These are phyloP conservation scores for Anguilla pacifica DNA, from an alignment of 2,797 vertebrate genomes.

Conservation along the genomic window DNA sequence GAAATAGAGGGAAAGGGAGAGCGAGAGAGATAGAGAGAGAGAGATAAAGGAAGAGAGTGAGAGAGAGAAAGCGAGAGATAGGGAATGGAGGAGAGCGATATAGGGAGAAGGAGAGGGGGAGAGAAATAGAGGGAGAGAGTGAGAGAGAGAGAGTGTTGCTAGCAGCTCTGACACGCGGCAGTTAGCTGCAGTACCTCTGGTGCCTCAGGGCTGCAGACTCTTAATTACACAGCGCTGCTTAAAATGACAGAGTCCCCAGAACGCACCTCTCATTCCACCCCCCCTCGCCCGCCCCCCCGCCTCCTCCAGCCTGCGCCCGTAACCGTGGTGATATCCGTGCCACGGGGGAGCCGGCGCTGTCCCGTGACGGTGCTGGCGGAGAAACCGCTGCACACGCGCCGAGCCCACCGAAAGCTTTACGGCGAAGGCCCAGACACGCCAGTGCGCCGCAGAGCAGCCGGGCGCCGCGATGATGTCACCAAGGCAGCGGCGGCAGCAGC, in stretches of 20 bases:
- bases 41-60: neutral
- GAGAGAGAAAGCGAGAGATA: neutral
- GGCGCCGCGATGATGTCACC: neutral
- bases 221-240: constrained; percentile 13
- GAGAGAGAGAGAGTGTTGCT: neutral
- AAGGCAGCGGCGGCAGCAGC: neutral
- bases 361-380: no score
- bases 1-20: no score
- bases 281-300: neutral
- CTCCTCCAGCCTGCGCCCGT: neutral
- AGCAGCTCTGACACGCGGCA: neutral
- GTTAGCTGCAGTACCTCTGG: neutral
- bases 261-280: neutral
- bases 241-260: constrained; percentile 15
- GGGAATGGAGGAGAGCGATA: no score
- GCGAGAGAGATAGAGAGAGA: no score
- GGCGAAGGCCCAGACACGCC: neutral
- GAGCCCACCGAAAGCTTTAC: no score
- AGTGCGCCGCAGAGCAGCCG: no score
- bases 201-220: neutral
- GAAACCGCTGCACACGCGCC: no score
- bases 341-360: no score
- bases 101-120: neutral
- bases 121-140: neutral
- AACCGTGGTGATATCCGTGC: no score